phyloP scores from a whole-genome alignment of 2,113 vertebrate species.

The Mustela lutreola region DNA sequence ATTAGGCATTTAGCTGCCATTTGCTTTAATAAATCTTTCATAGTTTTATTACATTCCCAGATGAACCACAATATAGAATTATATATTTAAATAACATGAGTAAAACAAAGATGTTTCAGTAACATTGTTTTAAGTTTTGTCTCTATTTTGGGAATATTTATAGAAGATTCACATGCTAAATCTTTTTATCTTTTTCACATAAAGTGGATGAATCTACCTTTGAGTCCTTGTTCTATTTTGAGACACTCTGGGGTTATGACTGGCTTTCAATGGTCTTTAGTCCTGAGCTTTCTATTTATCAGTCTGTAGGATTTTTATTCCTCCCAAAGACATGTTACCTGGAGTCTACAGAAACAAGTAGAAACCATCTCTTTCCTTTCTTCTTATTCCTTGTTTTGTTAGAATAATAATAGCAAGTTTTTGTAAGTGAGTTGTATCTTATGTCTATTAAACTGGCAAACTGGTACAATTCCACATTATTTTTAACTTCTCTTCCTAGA shows the following conservation, averaged over 20 bases:
- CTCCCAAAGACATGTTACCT: slow-evolving; percentile 63
- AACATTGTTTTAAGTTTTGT: background rate
- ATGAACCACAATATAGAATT: background rate
- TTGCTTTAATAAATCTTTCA: background rate
- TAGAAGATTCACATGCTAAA: background rate
- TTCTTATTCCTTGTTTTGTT: background rate
- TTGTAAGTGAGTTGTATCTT: background rate
- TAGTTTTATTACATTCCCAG: background rate
- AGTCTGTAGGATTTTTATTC: slow-evolving; percentile 71
- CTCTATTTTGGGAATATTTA: background rate
- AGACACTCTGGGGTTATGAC: background rate
- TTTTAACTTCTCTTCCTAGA: slow-evolving; percentile 54
- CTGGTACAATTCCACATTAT: slow-evolving; percentile 47
- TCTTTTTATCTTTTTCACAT: background rate
- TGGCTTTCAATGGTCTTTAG: background rate
- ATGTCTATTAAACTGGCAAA: slow-evolving; percentile 7
- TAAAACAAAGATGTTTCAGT: background rate
- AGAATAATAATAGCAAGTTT: slow-evolving; percentile 46
- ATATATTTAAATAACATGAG: background rate
- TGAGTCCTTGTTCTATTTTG: slow-evolving; percentile 49
- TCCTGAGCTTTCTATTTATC: slow-evolving; percentile 62
- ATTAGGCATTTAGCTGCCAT: background rate
- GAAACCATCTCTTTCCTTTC: slow-evolving; percentile 43
- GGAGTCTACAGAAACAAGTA: slow-evolving; percentile 61
- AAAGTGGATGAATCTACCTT: slow-evolving; percentile 36